Percentiles rank a stretch among this genome's conserved stretches.
phyloP scores from a whole-genome alignment of 2,888 invertebrate species.

The Xylocampa areola region DNA sequence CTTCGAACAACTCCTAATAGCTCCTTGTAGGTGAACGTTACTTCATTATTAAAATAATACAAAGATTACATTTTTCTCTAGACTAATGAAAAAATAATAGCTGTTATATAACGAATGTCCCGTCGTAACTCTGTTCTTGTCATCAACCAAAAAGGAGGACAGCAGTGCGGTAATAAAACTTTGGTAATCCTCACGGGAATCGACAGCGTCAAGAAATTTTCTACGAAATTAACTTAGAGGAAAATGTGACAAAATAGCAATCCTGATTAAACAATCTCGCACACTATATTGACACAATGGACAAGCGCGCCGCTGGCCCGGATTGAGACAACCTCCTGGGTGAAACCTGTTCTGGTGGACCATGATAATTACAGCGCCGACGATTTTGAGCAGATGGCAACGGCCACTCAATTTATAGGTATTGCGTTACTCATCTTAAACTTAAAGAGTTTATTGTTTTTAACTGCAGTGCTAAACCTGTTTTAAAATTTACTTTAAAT shows the following conservation, averaged over 20 bases:
- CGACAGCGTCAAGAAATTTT: constrained; percentile 53
- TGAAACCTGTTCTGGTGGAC: constrained; percentile 60
- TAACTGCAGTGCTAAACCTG: constrained; percentile 6
- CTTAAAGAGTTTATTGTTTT: constrained; percentile 29
- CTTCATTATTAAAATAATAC: constrained; percentile 8
- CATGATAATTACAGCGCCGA: constrained; percentile 58
- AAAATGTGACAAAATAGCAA: constrained; percentile 32
- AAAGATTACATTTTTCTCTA: constrained; percentile 2
- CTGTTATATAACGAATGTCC: constrained; percentile 10
- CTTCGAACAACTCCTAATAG: constrained; percentile 4
- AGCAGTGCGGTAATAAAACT: constrained; percentile 54
- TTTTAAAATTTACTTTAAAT: constrained; percentile 1
- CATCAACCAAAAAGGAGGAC: constrained; percentile 51
- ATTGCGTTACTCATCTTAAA: constrained; percentile 36
- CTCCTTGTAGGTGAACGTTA: not conserved
- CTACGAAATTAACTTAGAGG: constrained; percentile 56
- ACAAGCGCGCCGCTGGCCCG: constrained; percentile 20
- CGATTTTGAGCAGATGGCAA: constrained; percentile 65
- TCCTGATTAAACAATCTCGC: constrained; percentile 38
- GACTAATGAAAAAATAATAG: constrained; percentile 34
- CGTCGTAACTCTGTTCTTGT: constrained; percentile 33
- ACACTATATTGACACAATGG: constrained; percentile 31
- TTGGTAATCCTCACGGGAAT: constrained; percentile 62
- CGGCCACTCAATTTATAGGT: constrained; percentile 49
- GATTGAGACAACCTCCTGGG: constrained; percentile 52